Base-by-base conservation (phyloP, 1,140 invertebrate species). In the Bombus confusus region DNA sequence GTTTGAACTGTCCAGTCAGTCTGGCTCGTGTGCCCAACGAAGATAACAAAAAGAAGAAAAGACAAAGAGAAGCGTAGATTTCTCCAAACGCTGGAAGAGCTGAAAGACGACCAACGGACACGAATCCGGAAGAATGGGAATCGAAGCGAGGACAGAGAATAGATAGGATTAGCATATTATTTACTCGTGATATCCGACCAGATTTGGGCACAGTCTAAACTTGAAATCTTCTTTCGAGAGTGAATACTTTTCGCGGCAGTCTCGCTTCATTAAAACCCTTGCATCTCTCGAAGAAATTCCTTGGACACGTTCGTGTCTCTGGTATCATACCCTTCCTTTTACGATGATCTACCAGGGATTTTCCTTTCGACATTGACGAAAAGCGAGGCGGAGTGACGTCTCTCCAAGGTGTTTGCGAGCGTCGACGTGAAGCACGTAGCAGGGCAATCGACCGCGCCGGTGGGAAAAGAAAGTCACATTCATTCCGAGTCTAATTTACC, bases 131-230 rank as follows among this genome's bases (percentile, higher is more conserved):
- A 75, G 77, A 88, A 86, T 83, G 89, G 78, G 85, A 89, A 85
- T 89, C 80, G 89, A 86, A 91, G 79, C 41, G 87, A 28, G 37
- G 22, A 87, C 59, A 86, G 72, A 76, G 80, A 90, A 75, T 74
- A 41, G 31, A 62, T 62, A 62, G 92, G 93, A 94, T 94, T 94
- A 94, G 92, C 93, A 94, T 94, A 92, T 93, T 93, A 94, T 94
- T 94, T 93, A 94, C 93, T 89, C 87, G 90, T 88, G 90, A 91
- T 85, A 91, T 92, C 90, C 92, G 84, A 89, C 87, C 83, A 91
- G 90, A 87, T 93, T 91, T 92, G 90, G 91, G 91, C 87, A 90
- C 83, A 91, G 25, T 6, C n/a, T 91, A 90, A 94, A 94, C 93
- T 94, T 94, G 93, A 94, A 94, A 94, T 94, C 93, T 92, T 85